These are phyloP conservation scores for Synaphobranchus kaupii DNA, from an alignment of 2,797 vertebrate species.

Conservation along the genomic window DNA sequence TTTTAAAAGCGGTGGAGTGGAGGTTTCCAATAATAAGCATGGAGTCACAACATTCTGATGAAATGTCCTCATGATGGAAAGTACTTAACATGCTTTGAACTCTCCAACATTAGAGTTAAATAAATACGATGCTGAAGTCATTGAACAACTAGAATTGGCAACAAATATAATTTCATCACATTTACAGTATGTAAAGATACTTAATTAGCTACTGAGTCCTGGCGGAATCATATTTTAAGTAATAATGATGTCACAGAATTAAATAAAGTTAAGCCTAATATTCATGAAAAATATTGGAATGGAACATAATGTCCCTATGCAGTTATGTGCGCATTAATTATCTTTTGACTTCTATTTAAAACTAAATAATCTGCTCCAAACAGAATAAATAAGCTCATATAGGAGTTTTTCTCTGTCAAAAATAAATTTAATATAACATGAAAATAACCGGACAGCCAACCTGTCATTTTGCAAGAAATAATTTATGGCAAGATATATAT, in stretches of 20 bases:
- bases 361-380: background rate
- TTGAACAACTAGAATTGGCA: background rate
- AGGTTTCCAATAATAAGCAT: background rate
- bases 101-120: background rate
- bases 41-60: slow-evolving; percentile 1
- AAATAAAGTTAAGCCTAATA: slow-evolving; percentile 20
- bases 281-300: background rate
- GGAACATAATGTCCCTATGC: slow-evolving; percentile 5
- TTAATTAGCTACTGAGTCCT: slow-evolving; percentile 17
- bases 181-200: background rate
- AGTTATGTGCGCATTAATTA: background rate
- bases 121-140: background rate
- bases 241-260: slow-evolving; percentile 9
- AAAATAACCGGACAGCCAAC: background rate
- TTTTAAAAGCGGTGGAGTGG: background rate
- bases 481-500: background rate
- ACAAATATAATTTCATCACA: background rate
- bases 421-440: slow-evolving; percentile 17
- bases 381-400: background rate
- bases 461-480: background rate
- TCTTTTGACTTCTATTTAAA: slow-evolving; percentile 1
- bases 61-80: slow-evolving; percentile 9
- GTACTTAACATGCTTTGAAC: background rate
- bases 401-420: background rate
- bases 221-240: slow-evolving; percentile 13